Base-by-base conservation (phyloP, 2,113 vertebrate species). In the Cyanocitta stelleri region DNA sequence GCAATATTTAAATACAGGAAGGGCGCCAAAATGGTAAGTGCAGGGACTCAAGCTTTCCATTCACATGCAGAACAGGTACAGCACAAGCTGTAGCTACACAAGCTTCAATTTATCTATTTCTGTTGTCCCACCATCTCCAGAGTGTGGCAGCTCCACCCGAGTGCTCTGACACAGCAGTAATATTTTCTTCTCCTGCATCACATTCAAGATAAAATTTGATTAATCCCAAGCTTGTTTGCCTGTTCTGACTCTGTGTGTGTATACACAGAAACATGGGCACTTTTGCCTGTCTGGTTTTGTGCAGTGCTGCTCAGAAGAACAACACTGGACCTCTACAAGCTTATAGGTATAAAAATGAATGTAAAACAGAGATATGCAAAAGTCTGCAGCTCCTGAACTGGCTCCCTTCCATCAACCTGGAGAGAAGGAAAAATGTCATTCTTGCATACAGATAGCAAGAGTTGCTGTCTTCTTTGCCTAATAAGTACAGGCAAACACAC, bases 11-110 rank as follows among this genome's bases (percentile, higher is more conserved):
- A 87, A 94, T 73, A 52, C 73, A 94, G 84, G 52, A 93, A 68
- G 3, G 15, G 33, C 93, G 64, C 61, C 61, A 87, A 87, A 90
- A 84, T 39, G 13, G 2, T 63, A 91, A 68, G 61, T 61, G 43
- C 29, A n/a, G 26, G 48, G 64, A 82, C 35, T 68, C 18, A 27
- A 52, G 30, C n/a, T 89, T 73, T 44, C 86, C 48, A 84, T 90
- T 96, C 68, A n/a, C 69, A 84, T 95, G 93, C 91, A 95, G 77
- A 95, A 68, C 61, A 91, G 52, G 73, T 84, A 72, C 13, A 59
- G 48, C 12, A 49, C 24, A 56, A 78, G 66, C 85, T 85, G 41
- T 48, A 79, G 64, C 80, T 90, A 41, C 0, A 3, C 56, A 75
- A 81, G 71, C 61, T 78, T 85, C 73, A 44, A 41, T 95, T 69